These are phyloP conservation scores for Megamerina dolium DNA, from an alignment of 2,888 invertebrate genomes.

Conservation along the genomic window DNA sequence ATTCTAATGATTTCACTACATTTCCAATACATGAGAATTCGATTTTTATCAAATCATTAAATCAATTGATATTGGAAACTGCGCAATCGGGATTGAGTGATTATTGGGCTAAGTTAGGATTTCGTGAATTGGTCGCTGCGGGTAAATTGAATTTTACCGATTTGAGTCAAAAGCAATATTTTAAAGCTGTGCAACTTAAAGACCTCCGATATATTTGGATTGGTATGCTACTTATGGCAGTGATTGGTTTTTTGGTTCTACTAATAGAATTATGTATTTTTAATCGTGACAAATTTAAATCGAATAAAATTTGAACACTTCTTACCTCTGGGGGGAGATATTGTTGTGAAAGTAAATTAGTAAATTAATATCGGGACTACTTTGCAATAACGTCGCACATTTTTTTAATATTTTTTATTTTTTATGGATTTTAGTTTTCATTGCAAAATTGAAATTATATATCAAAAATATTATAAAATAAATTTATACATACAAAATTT, in stretches of 20 bases:
- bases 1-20: conserved; percentile 28
- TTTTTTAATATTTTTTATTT: no score
- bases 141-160: conserved; percentile 27
- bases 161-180: conserved; percentile 24
- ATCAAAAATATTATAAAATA: no score
- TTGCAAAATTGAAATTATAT: no score
- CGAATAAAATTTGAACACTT: no score
- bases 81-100: conserved; percentile 25
- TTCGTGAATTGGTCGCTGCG: conserved; percentile 31
- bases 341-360: no score
- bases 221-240: conserved; percentile 26
- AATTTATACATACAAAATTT: no score
- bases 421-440: no score
- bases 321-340: no score
- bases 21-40: conserved; percentile 39
- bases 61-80: conserved; percentile 28
- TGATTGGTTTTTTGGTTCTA: conserved; percentile 23
- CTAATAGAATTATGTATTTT: conserved; percentile 21
- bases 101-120: conserved; percentile 28
- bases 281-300: no score
- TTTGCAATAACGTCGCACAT: no score
- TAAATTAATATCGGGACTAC: no score
- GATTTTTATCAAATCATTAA: conserved; percentile 28
- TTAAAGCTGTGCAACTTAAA: conserved; percentile 29
- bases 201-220: conserved; percentile 35